Base-by-base conservation (phyloP, 2,113 vertebrate genomes). In the Talpa occidentalis region DNA sequence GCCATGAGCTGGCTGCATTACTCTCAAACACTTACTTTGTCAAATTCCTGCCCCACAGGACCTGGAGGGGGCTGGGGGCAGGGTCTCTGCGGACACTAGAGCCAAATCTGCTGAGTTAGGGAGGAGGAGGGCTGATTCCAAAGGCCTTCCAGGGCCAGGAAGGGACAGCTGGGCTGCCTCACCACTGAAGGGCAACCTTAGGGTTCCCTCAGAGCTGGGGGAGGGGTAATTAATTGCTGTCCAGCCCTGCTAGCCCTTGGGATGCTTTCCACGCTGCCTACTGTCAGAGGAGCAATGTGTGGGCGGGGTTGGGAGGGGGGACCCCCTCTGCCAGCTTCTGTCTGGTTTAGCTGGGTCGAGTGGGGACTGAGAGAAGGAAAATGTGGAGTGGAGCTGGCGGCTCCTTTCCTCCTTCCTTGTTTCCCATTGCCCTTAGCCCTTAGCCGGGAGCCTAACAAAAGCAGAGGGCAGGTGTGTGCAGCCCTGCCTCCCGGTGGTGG, bases 61-160 rank as follows among this genome's bases (percentile, higher is more conserved):
- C 54, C 7, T 78, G 70, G 64, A 77, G 81, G 28, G 77, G 88
- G 49, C 66, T 30, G 44, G 60, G 84, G 82, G 86, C 42, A 76
- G 92, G 69, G 74, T 28, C 35, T 19, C 91, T 76, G 74, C 42
- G 85, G 92, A 73, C 3, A 12, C 60, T n/a, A 70, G 78, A 6
- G 40, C 60, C 47, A 37, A 47, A 81, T 95, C 76, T 94, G 93
- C 96, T 85, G 92, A 86, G 72, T 82, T 85, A 52, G 93, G 93
- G 77, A 52, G 6, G 35, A 17, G 21, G 59, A 74, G 37, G 66
- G 44, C 37, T 32, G 74, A 70, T 84, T 59, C 60, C 56, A 40
- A 6, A 42, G 93, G 49, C 95, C 92, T 95, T 74, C 60, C 4
- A 15, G 49, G 74, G 70, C 37, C 1, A 1, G 79, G 59, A 69